Evolutionary conservation across 1,140 invertebrate genomes (phyloP).

Genomic region (Eumaeus atala): DNA sequence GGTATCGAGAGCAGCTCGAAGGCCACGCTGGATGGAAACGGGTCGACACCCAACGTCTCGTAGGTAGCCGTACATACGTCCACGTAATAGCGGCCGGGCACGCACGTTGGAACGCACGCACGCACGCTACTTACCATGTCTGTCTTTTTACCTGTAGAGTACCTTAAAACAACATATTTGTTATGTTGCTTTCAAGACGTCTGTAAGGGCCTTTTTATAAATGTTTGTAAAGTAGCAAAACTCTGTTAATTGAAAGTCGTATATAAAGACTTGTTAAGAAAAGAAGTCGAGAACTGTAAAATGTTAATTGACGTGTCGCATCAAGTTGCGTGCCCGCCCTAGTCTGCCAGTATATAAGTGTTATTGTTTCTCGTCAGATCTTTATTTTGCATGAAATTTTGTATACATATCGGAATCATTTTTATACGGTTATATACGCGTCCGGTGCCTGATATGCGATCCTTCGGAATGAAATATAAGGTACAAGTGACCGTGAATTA

Average conservation of each 20-base stretch:
- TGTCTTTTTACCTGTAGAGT: too few species aligned
- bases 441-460: conserved; percentile 16
- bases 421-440: conserved; percentile 13
- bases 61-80: conserved; percentile 25
- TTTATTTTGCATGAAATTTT: conserved; percentile 31
- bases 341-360: conserved; percentile 2
- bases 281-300: too few species aligned
- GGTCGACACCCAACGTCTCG: conserved; percentile 38
- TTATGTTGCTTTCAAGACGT: too few species aligned
- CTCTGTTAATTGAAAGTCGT: too few species aligned
- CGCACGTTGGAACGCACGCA: too few species aligned
- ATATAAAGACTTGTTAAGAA: too few species aligned
- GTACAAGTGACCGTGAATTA: conserved; percentile 56
- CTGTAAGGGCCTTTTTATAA: too few species aligned
- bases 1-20: conserved; percentile 76
- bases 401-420: conserved; percentile 40
- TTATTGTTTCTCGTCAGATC: conserved; percentile 9
- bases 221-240: too few species aligned
- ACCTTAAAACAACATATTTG: too few species aligned
- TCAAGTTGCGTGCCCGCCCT: not conserved
- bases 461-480: conserved; percentile 20
- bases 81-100: too few species aligned
- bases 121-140: too few species aligned
- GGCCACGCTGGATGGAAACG: conserved; percentile 72
- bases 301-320: conserved; percentile 9